These are phyloP conservation scores for Drosophila equinoxialis DNA, from an alignment of 1,140 invertebrate species.

Conservation along the genomic window DNA sequence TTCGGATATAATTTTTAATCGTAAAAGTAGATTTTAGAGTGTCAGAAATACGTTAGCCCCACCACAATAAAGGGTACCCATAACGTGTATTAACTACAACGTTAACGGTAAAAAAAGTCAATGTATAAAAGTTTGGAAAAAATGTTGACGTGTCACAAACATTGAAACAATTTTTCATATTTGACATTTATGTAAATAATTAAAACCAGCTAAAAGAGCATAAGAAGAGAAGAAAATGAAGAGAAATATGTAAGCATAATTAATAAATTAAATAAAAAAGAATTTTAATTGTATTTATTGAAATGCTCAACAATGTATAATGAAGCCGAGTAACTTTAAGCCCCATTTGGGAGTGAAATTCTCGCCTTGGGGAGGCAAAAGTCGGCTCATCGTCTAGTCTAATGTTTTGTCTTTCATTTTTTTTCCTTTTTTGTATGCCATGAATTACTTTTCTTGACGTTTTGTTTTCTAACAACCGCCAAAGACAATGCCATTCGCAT, in stretches of 20 bases:
- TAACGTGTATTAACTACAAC: background rate
- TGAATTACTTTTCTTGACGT: conserved; percentile 78
- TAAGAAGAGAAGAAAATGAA: conserved; percentile 31
- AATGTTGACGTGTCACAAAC: conserved; percentile 15
- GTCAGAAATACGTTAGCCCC: background rate
- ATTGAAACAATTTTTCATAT: conserved; percentile 29
- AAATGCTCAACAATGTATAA: background rate
- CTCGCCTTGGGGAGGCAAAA: background rate
- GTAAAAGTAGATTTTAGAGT: too few relatives aligned
- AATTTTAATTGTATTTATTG: background rate
- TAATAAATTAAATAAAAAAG: conserved; percentile 50
- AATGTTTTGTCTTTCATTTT: conserved; percentile 35
- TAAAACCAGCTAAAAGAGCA: conserved; percentile 42
- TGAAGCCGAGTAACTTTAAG: conserved; percentile 15
- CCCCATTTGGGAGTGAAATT: background rate
- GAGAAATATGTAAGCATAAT: conserved; percentile 41
- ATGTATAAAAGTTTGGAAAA: conserved; percentile 5
- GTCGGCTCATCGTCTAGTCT: conserved; percentile 32
- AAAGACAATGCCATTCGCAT: conserved; percentile 60
- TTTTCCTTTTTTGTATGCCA: conserved; percentile 50
- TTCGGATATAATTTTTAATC: too few relatives aligned
- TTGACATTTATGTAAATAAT: conserved; percentile 41
- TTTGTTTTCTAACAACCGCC: conserved; percentile 75
- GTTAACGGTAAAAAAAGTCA: background rate
- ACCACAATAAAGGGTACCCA: background rate